A percentile compares a stretch with the other conserved stretches of the same genome.
These are phyloP conservation scores for Bos javanicus DNA, from an alignment of 2,113 vertebrate species.

Conservation along the genomic window DNA sequence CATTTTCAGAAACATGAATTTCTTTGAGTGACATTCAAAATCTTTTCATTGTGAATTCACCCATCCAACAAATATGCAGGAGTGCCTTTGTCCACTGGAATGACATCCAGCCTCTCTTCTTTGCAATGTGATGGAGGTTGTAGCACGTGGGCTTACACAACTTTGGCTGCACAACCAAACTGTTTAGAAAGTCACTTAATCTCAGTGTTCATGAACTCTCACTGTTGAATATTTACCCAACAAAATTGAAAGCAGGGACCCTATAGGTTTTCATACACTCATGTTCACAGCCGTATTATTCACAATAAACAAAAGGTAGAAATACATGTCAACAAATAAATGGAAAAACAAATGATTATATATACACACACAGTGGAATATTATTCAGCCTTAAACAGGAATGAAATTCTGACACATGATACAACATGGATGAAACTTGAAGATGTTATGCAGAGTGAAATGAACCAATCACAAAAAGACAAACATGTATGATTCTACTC, in stretches of 20 bases:
- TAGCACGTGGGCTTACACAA: too few relatives aligned
- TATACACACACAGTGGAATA: not conserved
- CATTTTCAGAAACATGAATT: not conserved
- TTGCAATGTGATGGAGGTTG: not conserved
- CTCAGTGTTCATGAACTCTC: not conserved
- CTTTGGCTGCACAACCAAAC: too few relatives aligned
- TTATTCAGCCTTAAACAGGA: not conserved
- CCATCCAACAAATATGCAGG: not conserved
- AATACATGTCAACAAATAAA: not conserved
- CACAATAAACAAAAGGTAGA: not conserved
- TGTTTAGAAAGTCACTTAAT: not conserved
- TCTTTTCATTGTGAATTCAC: not conserved
- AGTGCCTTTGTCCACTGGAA: not conserved
- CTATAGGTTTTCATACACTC: rapidly evolving
- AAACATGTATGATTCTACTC: too few relatives aligned
- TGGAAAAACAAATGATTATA: not conserved
- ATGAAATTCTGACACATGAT: not conserved
- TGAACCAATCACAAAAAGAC: not conserved
- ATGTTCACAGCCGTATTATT: not conserved
- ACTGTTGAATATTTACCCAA: not conserved
- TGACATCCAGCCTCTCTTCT: not conserved
- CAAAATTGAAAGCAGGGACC: not conserved
- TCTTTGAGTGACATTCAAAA: not conserved
- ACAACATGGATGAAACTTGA: not conserved
- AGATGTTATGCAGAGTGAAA: not conserved